Evolutionary conservation across 2,888 invertebrate genomes (phyloP).

Genomic region (Myopa tessellatipennis): DNA sequence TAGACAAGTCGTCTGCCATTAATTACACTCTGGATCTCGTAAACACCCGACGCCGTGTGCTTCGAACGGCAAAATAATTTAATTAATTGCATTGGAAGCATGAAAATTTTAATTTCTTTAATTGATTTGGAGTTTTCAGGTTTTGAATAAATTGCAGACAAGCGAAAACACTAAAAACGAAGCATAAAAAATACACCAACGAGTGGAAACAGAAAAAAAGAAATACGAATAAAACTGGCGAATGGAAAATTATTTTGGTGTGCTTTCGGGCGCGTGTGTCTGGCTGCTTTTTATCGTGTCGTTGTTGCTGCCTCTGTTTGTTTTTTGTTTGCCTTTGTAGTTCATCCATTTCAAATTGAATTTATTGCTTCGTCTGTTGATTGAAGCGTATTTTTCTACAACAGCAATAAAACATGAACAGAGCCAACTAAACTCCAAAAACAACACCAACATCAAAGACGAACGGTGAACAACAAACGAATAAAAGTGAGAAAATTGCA

Average conservation of each 20-base stretch:
- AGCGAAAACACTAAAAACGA: background rate
- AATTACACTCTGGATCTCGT: background rate
- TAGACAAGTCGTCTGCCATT: background rate
- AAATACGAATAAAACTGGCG: constrained; percentile 14
- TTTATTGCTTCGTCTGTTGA: constrained; percentile 27
- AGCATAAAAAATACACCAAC: too few species aligned
- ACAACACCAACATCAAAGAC: constrained; percentile 2
- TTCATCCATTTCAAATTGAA: constrained; percentile 14
- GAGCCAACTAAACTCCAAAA: background rate
- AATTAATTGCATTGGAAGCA: constrained; percentile 59
- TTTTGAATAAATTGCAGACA: constrained; percentile 38
- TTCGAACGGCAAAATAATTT: constrained; percentile 50
- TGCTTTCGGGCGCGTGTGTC: constrained; percentile 28
- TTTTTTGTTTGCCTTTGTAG: background rate
- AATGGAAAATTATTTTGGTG: constrained; percentile 36
- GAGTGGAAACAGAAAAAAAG: constrained; percentile 20
- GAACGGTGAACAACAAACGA: background rate
- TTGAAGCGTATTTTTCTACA: constrained; percentile 21
- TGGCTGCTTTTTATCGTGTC: background rate
- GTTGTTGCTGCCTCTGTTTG: background rate
- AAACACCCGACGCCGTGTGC: background rate
- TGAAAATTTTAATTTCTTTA: constrained; percentile 63
- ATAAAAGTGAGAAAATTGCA: constrained; percentile 55
- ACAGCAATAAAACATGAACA: background rate
- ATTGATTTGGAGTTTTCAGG: constrained; percentile 55